Conservation (phyloP, 2,113 vertebrate genomes). For the Maccullochella peelii region DNA sequence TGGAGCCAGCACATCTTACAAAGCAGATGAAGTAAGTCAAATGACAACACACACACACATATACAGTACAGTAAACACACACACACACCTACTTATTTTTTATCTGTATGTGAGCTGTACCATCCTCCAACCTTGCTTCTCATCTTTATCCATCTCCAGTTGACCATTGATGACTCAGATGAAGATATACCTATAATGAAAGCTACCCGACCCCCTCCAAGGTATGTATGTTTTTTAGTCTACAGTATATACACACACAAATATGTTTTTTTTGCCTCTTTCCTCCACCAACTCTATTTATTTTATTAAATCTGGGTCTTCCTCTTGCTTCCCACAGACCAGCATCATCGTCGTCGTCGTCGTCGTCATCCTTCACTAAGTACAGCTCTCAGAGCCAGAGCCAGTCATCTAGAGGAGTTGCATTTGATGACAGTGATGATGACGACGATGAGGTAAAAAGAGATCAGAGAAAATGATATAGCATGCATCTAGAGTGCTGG, state of each 20-base stretch:
- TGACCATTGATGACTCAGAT: constrained; percentile 77
- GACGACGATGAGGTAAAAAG: constrained; percentile 85
- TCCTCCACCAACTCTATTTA: neutral
- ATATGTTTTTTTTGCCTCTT: neutral
- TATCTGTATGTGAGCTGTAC: neutral
- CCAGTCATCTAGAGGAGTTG: constrained; percentile 84
- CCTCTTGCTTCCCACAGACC: constrained; percentile 36
- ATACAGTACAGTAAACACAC: constrained; percentile 19
- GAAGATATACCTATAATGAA: constrained; percentile 70
- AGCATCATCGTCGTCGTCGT: constrained; percentile 26
- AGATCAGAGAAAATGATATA: neutral
- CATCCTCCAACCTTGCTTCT: neutral
- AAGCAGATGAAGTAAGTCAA: constrained; percentile 64
- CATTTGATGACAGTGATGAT: constrained; percentile 85
- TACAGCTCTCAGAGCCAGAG: constrained; percentile 87
- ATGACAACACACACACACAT: neutral
- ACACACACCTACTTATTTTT: neutral
- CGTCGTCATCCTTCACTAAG: constrained; percentile 73
- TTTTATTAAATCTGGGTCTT: neutral
- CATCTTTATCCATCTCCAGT: constrained; percentile 42
- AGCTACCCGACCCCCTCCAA: constrained; percentile 43
- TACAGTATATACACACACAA: neutral
- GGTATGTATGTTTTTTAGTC: constrained; percentile 38
- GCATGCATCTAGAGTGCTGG: neutral
- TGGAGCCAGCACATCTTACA: constrained; percentile 39